Base-by-base conservation (phyloP, 2,888 invertebrate species). In the Pristionchus fissidentatus region DNA sequence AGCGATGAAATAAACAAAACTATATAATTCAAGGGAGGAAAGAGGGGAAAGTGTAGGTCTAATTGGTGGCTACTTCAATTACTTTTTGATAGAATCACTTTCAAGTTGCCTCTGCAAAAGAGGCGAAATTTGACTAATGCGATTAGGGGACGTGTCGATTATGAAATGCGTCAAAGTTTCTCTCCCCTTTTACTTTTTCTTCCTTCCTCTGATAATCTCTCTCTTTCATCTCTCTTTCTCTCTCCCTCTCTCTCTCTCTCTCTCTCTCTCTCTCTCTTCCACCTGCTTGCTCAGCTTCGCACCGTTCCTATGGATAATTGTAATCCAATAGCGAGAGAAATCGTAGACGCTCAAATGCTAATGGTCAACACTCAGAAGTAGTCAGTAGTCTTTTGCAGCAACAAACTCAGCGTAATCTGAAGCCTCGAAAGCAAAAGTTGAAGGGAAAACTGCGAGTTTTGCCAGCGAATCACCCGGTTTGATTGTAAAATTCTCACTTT, bases 311-410 rank as follows among this genome's bases (percentile, higher is more conserved):
- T n/a, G 22, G 66, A 66, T 66, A 66, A 66, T 66, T 66, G 66
- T 66, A 66, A 66, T 66, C 66, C 66, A 66, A 66, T 66, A 66
- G 66, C 41, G 38, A 38, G n/a, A 22, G 66, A 66, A 66, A 66
- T 66, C 41, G 35, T 66, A 66, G 38, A 66, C 38, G 38, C 41
- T 66, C n/a, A n/a, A 66, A 38, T 66, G 38, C 41, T 66, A 38
- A 66, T n/a, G 38, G 66, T 29, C 66, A 66, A 41, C 41, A 41
- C 22, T 38, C 22, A 29, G 22, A n/a, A n/a, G n/a, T n/a, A n/a
- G n/a, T n/a, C n/a, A n/a, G n/a, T n/a, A n/a, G n/a, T n/a, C n/a
- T n/a, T n/a, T n/a, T n/a, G n/a, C n/a, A 19, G 66, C 66, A 66
- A 66, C 66, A n/a, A n/a, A 38, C n/a, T 22, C 5, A 62, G 35